phyloP scores from a whole-genome alignment of 2,113 vertebrate species.

The Synodontis membranacea region DNA sequence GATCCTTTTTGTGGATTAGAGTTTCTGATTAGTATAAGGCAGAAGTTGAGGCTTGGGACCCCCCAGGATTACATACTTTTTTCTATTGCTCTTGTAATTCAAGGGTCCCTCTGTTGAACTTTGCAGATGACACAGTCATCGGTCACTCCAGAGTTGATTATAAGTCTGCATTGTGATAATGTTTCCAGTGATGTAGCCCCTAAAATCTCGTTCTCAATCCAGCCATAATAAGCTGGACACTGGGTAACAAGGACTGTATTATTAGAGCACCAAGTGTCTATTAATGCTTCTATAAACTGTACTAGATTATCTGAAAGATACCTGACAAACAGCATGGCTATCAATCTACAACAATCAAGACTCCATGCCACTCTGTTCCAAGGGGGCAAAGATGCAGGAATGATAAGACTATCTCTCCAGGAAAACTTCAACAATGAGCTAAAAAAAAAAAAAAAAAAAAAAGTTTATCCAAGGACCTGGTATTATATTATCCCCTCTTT shows the following conservation, averaged over 20 bases:
- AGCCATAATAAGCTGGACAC: background rate
- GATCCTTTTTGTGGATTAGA: background rate
- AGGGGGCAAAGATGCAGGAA: no score
- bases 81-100: background rate
- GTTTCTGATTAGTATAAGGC: background rate
- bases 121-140: background rate
- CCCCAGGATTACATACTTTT: background rate
- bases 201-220: background rate
- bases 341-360: background rate
- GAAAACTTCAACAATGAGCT: background rate
- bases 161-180: background rate
- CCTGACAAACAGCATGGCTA: background rate
- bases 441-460: no score
- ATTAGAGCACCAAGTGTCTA: background rate
- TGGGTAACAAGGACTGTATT: background rate
- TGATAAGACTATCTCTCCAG: background rate
- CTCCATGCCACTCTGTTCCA: background rate
- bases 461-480: background rate
- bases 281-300: background rate
- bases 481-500: background rate
- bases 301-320: background rate
- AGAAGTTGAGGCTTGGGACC: background rate
- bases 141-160: background rate
- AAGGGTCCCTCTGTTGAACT: background rate
- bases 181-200: background rate